These are phyloP conservation scores for Drosophila mettleri DNA, from an alignment of 2,888 invertebrate species.

Conservation along the genomic window DNA sequence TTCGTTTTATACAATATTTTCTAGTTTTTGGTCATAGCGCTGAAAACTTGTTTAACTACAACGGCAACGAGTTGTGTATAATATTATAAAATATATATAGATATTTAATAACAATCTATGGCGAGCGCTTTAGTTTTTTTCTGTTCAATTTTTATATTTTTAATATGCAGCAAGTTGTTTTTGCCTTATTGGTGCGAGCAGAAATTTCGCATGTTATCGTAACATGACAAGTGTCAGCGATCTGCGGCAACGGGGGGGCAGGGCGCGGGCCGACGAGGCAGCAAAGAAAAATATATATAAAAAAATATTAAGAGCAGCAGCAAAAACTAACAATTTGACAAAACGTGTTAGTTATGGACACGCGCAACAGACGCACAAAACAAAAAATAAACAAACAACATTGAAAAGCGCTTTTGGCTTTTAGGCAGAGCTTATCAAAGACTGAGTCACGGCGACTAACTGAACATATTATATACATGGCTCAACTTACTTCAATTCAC, in stretches of 20 bases:
- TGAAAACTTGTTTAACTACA: slow-evolving; percentile 66
- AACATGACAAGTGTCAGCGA: slow-evolving; percentile 71
- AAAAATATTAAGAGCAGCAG: slow-evolving; percentile 25
- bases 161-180: slow-evolving; percentile 58
- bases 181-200: slow-evolving; percentile 46
- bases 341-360: slow-evolving; percentile 58
- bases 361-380: slow-evolving; percentile 6
- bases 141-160: slow-evolving; percentile 41
- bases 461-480: not conserved
- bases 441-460: slow-evolving; percentile 28
- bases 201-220: slow-evolving; percentile 77
- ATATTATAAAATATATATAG: slow-evolving; percentile 33
- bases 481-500: slow-evolving; percentile 14
- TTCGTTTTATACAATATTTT: not conserved
- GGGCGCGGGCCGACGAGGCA: not conserved
- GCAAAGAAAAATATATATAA: not conserved
- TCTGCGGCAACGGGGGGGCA: slow-evolving; percentile 10
- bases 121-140: slow-evolving; percentile 41
- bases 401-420: slow-evolving; percentile 27
- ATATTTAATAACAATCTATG: slow-evolving; percentile 63
- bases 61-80: slow-evolving; percentile 41
- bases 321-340: slow-evolving; percentile 50
- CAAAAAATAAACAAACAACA: slow-evolving; percentile 23
- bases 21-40: slow-evolving; percentile 61
- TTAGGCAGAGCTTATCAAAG: slow-evolving; percentile 33